These are phyloP conservation scores for Helicolenus hilgendorfi DNA, from an alignment of 2,797 vertebrate species.

Conservation along the genomic window DNA sequence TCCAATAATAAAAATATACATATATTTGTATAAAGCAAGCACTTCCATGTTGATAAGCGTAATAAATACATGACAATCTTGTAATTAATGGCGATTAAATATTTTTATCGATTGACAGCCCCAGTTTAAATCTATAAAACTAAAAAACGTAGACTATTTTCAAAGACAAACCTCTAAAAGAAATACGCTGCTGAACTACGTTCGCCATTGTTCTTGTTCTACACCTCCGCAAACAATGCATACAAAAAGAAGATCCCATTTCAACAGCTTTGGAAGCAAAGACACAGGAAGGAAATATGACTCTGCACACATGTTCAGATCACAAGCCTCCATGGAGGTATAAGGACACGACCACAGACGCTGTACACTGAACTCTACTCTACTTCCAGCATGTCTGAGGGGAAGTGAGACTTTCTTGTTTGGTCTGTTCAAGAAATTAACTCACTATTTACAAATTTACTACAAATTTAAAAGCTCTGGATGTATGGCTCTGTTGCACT, in stretches of 20 bases:
- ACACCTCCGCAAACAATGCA: not conserved
- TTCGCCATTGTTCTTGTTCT: not conserved
- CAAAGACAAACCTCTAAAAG: not conserved
- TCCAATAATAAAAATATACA: too few species aligned
- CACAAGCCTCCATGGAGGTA: slow-evolving; percentile 28
- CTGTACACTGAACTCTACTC: not conserved
- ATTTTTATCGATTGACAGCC: too few species aligned
- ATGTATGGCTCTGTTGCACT: not conserved
- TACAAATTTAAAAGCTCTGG: not conserved
- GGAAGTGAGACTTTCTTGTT: slow-evolving; percentile 26
- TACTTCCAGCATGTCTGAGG: not conserved
- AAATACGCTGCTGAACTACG: not conserved
- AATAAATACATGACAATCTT: too few species aligned
- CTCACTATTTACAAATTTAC: not conserved
- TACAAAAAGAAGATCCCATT: slow-evolving; percentile 13
- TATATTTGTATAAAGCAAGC: too few species aligned
- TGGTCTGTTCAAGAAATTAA: slow-evolving; percentile 27
- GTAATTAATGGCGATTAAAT: too few species aligned
- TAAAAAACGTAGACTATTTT: not conserved
- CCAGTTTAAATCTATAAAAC: not conserved
- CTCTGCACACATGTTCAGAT: slow-evolving; percentile 36
- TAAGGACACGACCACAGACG: slow-evolving; percentile 19
- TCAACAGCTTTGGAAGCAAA: slow-evolving; percentile 51
- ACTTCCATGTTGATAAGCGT: too few species aligned
- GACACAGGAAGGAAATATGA: slow-evolving; percentile 61